Percentiles rank a stretch among this genome's conserved stretches.
phyloP scores from a whole-genome alignment of 2,888 invertebrate genomes.

The Siphlonurus alternatus region DNA sequence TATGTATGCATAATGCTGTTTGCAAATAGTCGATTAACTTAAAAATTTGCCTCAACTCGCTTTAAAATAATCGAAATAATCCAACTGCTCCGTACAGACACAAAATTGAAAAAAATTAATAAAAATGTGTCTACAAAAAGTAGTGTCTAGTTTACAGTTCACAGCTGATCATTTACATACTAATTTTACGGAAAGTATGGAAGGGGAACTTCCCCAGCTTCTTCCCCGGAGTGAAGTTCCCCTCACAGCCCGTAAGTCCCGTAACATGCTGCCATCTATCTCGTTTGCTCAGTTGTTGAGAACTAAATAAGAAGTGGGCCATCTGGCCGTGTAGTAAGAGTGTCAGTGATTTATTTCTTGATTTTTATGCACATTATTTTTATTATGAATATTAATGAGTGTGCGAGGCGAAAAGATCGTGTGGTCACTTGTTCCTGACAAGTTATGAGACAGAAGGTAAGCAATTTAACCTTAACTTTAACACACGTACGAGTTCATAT shows the following conservation, averaged over 20 bases:
- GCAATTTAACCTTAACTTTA: no score
- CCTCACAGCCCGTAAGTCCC: not conserved
- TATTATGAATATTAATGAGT: not conserved
- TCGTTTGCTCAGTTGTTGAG: not conserved
- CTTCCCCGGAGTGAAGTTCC: not conserved
- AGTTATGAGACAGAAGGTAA: constrained; percentile 13
- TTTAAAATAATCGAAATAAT: no score
- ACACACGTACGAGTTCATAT: not conserved
- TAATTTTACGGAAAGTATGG: no score
- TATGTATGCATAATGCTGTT: no score
- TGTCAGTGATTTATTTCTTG: not conserved
- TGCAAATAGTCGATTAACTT: no score
- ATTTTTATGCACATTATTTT: constrained; percentile 3
- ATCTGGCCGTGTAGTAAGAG: constrained; percentile 6
- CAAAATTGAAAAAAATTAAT: no score
- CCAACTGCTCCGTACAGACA: no score
- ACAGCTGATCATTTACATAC: not conserved
- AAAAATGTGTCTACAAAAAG: no score
- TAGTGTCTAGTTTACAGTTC: no score
- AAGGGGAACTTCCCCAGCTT: not conserved
- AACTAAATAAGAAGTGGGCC: constrained; percentile 16
- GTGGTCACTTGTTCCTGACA: not conserved
- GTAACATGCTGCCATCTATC: not conserved
- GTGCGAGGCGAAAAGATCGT: not conserved
- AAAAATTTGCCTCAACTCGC: no score